A percentile compares a stretch with the other conserved stretches of the same genome.
phyloP scores from a whole-genome alignment of 2,113 vertebrate genomes.

The Heterochromis multidens region DNA sequence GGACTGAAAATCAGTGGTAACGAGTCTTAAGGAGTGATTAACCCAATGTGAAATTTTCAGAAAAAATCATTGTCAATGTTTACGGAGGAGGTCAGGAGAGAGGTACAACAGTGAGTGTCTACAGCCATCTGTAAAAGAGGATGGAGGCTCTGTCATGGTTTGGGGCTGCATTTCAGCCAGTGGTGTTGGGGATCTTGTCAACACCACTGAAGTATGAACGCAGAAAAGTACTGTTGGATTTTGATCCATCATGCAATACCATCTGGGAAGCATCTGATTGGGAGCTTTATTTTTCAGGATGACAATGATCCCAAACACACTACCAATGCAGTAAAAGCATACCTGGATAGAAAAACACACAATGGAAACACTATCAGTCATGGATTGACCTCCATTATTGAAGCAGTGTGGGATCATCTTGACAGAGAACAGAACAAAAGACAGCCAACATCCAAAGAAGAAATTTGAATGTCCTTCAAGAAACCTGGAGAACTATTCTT shows the following conservation, averaged over 20 bases:
- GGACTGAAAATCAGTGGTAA: too few species aligned
- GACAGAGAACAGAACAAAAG: not conserved
- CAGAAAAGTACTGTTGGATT: not conserved
- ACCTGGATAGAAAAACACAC: not conserved
- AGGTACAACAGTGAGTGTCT: not conserved
- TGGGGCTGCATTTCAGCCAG: not conserved
- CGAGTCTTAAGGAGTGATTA: too few species aligned
- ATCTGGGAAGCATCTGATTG: not conserved
- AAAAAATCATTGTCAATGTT: not conserved
- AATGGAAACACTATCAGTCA: not conserved
- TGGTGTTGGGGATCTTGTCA: not conserved
- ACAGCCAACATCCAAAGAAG: not conserved
- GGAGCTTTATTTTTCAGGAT: not conserved
- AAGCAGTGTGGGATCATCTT: too few species aligned
- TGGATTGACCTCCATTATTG: not conserved
- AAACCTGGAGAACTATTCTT: not conserved
- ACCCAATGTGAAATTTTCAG: too few species aligned
- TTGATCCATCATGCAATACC: not conserved
- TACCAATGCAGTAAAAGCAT: not conserved
- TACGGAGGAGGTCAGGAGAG: not conserved
- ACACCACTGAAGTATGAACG: not conserved
- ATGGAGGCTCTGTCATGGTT: too few species aligned
- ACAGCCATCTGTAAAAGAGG: not conserved
- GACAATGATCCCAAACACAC: too few species aligned
- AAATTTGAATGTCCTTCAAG: not conserved